A percentile compares a stretch with the other conserved stretches of the same genome.
Conservation (phyloP, 2,113 vertebrate genomes). For the Emydura subglobosa region DNA sequence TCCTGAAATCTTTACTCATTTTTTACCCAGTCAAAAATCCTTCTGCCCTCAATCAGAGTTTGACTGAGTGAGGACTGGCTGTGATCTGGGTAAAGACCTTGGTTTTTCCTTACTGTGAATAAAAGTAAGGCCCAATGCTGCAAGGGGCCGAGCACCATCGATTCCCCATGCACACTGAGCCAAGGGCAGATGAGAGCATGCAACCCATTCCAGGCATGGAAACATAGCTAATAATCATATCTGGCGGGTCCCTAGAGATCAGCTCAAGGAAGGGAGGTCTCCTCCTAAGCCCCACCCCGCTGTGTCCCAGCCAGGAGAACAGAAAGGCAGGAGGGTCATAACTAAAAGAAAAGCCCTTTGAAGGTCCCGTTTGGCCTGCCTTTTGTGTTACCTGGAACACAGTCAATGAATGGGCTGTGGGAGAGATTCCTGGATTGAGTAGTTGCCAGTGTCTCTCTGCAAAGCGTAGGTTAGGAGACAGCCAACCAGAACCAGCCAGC, state of each 20-base stretch:
- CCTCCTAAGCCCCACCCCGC: background rate
- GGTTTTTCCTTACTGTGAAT: background rate
- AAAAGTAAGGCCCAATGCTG: background rate
- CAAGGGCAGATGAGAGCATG: background rate
- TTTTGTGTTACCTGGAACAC: background rate
- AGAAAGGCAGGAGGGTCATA: background rate
- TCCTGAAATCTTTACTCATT: background rate
- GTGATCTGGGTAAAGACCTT: background rate
- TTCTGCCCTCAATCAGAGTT: background rate
- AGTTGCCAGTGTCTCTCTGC: too few species aligned
- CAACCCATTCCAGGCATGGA: fast-evolving
- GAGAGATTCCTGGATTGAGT: background rate
- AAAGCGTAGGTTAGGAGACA: background rate
- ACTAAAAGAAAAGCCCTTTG: background rate
- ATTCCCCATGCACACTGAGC: fast-evolving
- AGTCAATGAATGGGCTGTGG: background rate
- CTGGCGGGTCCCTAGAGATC: background rate
- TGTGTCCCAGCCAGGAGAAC: background rate
- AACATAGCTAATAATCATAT: background rate
- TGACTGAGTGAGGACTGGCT: too few species aligned
- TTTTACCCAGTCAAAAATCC: background rate
- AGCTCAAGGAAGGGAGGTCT: background rate
- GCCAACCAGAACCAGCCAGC: background rate
- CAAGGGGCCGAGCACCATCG: fast-evolving
- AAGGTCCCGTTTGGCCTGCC: background rate